Percentiles rank a stretch among this genome's conserved stretches.
Evolutionary conservation across 2,888 invertebrate genomes (phyloP).

Genomic region (Phasia obesa): DNA sequence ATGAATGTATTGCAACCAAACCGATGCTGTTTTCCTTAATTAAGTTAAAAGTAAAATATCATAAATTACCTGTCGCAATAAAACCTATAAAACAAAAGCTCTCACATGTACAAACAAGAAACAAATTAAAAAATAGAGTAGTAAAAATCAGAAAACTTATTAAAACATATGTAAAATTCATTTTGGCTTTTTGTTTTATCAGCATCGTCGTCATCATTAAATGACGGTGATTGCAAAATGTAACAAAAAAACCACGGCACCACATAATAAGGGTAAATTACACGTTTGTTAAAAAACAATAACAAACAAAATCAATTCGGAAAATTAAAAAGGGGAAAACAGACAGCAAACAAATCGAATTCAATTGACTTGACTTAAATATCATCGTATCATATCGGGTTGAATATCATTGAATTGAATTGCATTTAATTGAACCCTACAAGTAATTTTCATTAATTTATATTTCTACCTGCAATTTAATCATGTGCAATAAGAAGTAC

Average conservation of each 20-base stretch:
- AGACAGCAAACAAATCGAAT: constrained; percentile 42
- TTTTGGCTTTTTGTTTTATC: constrained; percentile 49
- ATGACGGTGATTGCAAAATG: constrained; percentile 33
- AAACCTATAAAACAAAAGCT: background rate
- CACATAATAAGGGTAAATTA: constrained; percentile 69
- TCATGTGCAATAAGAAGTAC: constrained; percentile 48
- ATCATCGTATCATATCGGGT: constrained; percentile 1
- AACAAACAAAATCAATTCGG: constrained; percentile 4
- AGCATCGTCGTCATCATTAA: constrained; percentile 37
- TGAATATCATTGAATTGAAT: constrained; percentile 22
- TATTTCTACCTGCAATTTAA: constrained; percentile 47
- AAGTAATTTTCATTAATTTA: constrained; percentile 52
- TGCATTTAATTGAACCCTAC: constrained; percentile 20
- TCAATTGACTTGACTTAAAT: constrained; percentile 52
- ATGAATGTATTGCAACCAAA: constrained; percentile 47
- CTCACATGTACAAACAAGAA: background rate
- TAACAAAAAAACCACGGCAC: constrained; percentile 31
- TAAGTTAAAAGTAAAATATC: constrained; percentile 69
- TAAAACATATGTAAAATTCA: constrained; percentile 55
- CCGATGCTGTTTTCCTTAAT: constrained; percentile 69
- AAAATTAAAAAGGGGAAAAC: constrained; percentile 2
- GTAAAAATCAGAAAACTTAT: constrained; percentile 50
- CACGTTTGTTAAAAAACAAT: constrained; percentile 53
- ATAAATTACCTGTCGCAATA: constrained; percentile 65
- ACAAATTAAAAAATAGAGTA: background rate